phyloP scores from a whole-genome alignment of 2,888 invertebrate species.

The Danaus chrysippus region DNA sequence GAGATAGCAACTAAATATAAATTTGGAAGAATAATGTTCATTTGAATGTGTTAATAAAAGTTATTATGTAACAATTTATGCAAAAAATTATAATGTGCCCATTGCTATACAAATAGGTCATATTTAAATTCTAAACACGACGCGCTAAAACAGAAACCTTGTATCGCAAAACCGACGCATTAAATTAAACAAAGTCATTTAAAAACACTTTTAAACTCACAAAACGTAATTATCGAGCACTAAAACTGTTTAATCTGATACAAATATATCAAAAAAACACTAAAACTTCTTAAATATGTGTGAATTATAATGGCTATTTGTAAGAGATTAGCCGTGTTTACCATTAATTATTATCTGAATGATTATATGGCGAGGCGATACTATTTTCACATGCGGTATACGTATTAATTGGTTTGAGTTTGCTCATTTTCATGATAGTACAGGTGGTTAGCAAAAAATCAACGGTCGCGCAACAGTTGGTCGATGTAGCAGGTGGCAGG shows the following conservation, averaged over 20 bases:
- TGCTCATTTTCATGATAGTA: constrained; percentile 65
- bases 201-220: constrained; percentile 25
- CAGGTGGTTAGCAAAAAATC: constrained; percentile 69
- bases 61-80: neutral
- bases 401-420: constrained; percentile 32
- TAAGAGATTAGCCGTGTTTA: neutral
- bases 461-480: constrained; percentile 79
- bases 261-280: constrained; percentile 19
- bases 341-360: neutral
- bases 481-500: constrained; percentile 73
- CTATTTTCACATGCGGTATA: constrained; percentile 11
- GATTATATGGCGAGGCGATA: neutral
- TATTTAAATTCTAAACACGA: constrained; percentile 32
- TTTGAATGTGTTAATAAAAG: neutral
- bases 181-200: constrained; percentile 35
- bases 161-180: constrained; percentile 38
- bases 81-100: constrained; percentile 7
- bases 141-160: constrained; percentile 48
- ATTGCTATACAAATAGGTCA: constrained; percentile 16
- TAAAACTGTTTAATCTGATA: constrained; percentile 28
- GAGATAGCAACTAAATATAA: constrained; percentile 5
- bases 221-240: constrained; percentile 23
- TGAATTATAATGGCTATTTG: no score
- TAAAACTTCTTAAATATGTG: no score
- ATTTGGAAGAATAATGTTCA: neutral